phyloP scores from a whole-genome alignment of 2,797 vertebrate genomes.

The Pangasius macronema region DNA sequence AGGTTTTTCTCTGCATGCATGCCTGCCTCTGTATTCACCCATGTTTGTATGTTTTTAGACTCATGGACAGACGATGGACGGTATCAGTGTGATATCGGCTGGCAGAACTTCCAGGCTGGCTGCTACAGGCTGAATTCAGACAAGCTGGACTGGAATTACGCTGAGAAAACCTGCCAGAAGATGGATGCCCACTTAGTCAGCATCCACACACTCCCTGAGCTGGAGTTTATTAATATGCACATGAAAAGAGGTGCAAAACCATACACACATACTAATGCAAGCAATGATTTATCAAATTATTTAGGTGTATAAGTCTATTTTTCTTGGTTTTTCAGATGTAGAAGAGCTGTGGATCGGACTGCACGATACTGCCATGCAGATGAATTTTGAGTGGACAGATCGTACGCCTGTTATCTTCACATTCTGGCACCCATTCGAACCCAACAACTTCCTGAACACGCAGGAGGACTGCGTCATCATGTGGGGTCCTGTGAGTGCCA shows the following conservation, averaged over 20 bases:
- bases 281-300: neutral
- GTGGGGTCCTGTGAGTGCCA: constrained; percentile 89
- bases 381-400: constrained; percentile 98
- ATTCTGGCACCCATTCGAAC: constrained; percentile 94
- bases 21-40: neutral
- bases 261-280: neutral
- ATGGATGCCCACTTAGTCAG: constrained; percentile 89
- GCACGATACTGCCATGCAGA: constrained; percentile 91
- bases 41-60: constrained; percentile 68
- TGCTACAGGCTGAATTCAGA: constrained; percentile 90
- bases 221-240: constrained; percentile 87
- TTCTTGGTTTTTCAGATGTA: constrained; percentile 72
- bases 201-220: constrained; percentile 89
- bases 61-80: constrained; percentile 79
- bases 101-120: constrained; percentile 91
- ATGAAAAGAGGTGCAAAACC: constrained; percentile 83
- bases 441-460: constrained; percentile 94
- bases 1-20: neutral
- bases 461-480: constrained; percentile 94
- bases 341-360: constrained; percentile 97
- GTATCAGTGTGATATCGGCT: constrained; percentile 89
- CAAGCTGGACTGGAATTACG: constrained; percentile 86
- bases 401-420: constrained; percentile 92
- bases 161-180: constrained; percentile 86
- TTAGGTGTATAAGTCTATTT: neutral